Evolutionary conservation across 2,113 vertebrate genomes (phyloP).

Genomic region (Dendrocopos noguchii): DNA sequence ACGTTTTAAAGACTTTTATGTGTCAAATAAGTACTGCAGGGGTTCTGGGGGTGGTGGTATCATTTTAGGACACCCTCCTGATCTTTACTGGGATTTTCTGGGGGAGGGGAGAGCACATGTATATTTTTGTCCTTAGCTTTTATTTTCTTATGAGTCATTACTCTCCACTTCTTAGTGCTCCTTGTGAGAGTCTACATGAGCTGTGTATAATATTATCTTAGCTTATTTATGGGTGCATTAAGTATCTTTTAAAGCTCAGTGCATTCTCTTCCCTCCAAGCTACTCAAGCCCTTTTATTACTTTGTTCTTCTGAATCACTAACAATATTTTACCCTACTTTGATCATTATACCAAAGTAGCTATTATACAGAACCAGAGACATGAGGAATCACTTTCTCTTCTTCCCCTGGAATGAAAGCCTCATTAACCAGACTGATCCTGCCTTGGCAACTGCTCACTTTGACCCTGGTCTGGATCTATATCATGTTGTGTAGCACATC

Average conservation of each 20-base stretch:
- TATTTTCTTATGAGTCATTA: slow-evolving; percentile 26
- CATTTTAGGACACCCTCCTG: not conserved
- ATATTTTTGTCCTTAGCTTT: not conserved
- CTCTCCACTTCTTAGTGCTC: not conserved
- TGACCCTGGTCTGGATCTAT: slow-evolving; percentile 16
- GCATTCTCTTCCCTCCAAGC: slow-evolving; percentile 21
- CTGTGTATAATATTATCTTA: slow-evolving; percentile 19
- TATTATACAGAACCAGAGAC: slow-evolving; percentile 10
- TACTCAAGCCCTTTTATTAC: slow-evolving; percentile 50
- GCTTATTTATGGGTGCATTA: slow-evolving; percentile 62
- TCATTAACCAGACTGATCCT: slow-evolving; percentile 48
- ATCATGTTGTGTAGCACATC: not conserved
- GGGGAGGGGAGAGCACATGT: not conserved
- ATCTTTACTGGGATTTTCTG: not conserved
- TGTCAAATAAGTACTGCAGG: not conserved
- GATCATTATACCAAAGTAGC: slow-evolving; percentile 30
- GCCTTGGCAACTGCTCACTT: slow-evolving; percentile 1
- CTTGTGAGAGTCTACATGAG: not conserved
- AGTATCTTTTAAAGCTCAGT: slow-evolving; percentile 47
- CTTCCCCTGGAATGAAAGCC: slow-evolving; percentile 42
- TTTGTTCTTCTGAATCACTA: slow-evolving; percentile 42
- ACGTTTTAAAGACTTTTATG: not conserved
- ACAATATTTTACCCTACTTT: slow-evolving; percentile 30
- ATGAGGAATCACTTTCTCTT: not conserved
- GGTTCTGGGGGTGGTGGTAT: not conserved